Percentiles rank a stretch among this genome's conserved stretches.
phyloP scores from a whole-genome alignment of 1,140 invertebrate species.

The Papilio polyxenes region DNA sequence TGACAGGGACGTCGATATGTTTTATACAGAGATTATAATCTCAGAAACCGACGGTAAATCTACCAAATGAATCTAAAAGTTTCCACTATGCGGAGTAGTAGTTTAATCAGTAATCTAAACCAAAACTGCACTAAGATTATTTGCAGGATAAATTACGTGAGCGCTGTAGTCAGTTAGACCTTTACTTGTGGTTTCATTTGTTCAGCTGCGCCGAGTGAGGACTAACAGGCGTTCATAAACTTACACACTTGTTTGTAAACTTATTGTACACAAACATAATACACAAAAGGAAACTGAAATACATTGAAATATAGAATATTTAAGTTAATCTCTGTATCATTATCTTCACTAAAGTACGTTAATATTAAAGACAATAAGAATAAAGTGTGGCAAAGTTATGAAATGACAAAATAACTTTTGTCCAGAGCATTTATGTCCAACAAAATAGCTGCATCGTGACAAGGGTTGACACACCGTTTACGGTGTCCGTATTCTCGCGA shows the following conservation, averaged over 20 bases:
- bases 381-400: not conserved
- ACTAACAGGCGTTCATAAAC: not conserved
- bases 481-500: not conserved
- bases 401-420: not conserved
- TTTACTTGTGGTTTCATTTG: not conserved
- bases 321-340: not conserved
- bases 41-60: not conserved
- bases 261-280: not conserved
- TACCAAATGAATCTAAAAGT: not conserved
- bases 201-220: constrained; percentile 7
- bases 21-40: no score
- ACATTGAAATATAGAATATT: not conserved
- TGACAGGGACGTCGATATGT: no score
- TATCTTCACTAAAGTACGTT: not conserved
- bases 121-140: not conserved
- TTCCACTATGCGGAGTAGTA: not conserved
- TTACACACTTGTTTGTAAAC: not conserved
- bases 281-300: not conserved
- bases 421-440: not conserved
- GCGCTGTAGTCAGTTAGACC: not conserved
- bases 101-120: not conserved
- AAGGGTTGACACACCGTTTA: constrained; percentile 48
- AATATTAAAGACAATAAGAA: not conserved
- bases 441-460: constrained; percentile 44
- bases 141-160: constrained; percentile 1